phyloP scores from a whole-genome alignment of 2,888 invertebrate genomes.

The Dynastes hyllus region DNA sequence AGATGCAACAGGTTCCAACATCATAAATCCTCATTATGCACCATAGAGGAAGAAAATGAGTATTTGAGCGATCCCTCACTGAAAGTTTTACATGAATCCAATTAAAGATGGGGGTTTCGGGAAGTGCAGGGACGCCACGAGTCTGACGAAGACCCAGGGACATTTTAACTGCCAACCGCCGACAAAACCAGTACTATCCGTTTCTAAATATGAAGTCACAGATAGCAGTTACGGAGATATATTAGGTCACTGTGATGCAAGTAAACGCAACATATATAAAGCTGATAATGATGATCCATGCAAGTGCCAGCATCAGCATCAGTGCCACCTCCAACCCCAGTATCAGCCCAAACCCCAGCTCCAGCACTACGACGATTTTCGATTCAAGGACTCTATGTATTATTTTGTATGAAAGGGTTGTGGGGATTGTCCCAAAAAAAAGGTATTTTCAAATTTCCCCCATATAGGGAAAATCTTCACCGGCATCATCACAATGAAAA shows the following conservation, averaged over 20 bases:
- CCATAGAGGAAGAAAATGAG: slow-evolving; percentile 14
- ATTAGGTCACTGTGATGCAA: not conserved
- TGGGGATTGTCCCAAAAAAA: slow-evolving; percentile 25
- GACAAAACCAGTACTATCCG: no score
- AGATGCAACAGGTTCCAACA: no score
- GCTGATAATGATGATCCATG: no score
- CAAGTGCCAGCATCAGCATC: no score
- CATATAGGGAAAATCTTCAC: not conserved
- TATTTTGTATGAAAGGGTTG: slow-evolving; percentile 7
- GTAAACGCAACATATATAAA: not conserved
- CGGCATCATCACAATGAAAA: not conserved
- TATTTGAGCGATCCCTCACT: not conserved
- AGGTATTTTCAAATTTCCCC: slow-evolving; percentile 18
- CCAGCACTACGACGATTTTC: not conserved
- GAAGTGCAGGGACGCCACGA: not conserved
- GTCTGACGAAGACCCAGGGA: no score
- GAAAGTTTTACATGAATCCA: not conserved
- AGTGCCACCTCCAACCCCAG: no score
- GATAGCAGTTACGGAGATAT: no score
- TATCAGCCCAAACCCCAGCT: no score
- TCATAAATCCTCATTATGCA: not conserved
- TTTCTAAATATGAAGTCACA: no score
- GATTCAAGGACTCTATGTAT: not conserved
- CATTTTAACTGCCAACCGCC: no score
- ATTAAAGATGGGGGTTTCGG: no score